Evolutionary conservation across 2,797 vertebrate genomes (phyloP), one percentile per base, ranked within the genome.

Genomic region (Oreochromis grahami): DNA sequence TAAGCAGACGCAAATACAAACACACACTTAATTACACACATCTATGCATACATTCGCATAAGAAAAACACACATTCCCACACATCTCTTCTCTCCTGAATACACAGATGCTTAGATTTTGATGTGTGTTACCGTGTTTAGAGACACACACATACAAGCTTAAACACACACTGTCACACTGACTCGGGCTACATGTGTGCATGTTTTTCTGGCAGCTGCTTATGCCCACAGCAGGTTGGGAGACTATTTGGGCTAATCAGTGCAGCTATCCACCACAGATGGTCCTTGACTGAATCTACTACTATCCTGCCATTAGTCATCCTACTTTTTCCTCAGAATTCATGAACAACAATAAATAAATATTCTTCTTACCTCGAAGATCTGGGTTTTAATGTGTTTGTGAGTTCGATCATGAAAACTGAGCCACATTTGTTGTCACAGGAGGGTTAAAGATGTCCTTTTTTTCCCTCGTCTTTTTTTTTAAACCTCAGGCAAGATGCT

Each of bases 401-500:
- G 89, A 84, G 90, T 84, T 92, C 83, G 90, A 68, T 93, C 89
- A 89, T 89, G 89, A 88, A 91, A 94, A 89, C 24, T 7, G 55
- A 82, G 11, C 51, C 77, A 15, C 72, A 86, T 84, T 53, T 79
- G 78, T 81, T 60, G 77, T 52, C 78, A 80, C 50, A 48, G 56
- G 50, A 87, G 79, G 4, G 76, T 74, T 80, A n/a, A 7, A 38
- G 76, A 51, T 41, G 34, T 41, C 36, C 34, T 50, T 81, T 60
- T 55, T 76, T 38, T 2, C 6, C 58, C 51, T 58, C 36, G 48
- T 8, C 19, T 21, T 43, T 58, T 24, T 24, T 76, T 60, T 29
- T 11, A 21, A 74, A 74, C 86, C 53, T 11, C 68, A 70, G 78
- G 77, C 19, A 2, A 85, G 76, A 82, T 81, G 82, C 85, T 90